These are phyloP conservation scores for Willisornis vidua DNA, from an alignment of 2,113 vertebrate species.

Conservation along the genomic window DNA sequence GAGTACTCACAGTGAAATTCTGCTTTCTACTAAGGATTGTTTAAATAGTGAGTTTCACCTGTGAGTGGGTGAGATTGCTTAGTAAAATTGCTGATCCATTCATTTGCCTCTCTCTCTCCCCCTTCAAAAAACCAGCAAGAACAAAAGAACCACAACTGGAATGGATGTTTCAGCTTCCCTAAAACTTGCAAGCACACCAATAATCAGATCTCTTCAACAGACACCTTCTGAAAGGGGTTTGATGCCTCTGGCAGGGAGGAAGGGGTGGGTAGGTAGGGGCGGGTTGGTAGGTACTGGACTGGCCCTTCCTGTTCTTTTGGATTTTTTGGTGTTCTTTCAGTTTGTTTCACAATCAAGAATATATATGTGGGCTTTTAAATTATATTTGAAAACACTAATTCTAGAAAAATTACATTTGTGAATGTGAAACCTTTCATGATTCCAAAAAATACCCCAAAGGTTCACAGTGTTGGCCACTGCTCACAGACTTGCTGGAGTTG, in stretches of 20 bases:
- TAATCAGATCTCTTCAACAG: not conserved
- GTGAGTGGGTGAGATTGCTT: not conserved
- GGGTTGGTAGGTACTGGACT: not conserved
- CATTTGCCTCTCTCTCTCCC: not conserved
- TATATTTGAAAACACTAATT: not conserved
- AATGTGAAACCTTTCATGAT: not conserved
- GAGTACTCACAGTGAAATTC: not conserved
- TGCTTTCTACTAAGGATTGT: conserved; percentile 31
- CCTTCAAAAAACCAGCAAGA: not conserved
- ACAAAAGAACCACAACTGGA: not conserved
- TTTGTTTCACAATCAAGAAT: not conserved
- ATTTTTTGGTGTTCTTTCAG: not conserved
- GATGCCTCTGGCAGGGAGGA: not conserved
- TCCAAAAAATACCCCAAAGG: not conserved
- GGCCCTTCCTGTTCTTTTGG: not conserved
- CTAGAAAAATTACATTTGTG: not conserved
- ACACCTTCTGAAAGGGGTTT: not conserved
- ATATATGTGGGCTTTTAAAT: not conserved
- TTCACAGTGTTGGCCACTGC: not conserved
- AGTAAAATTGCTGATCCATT: not conserved
- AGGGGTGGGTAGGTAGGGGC: not conserved
- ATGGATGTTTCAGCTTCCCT: not conserved
- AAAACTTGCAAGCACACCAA: not conserved
- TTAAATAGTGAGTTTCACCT: not conserved
- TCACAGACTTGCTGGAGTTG: not conserved